phyloP scores from a whole-genome alignment of 1,140 invertebrate species.

The Nephila pilipes region DNA sequence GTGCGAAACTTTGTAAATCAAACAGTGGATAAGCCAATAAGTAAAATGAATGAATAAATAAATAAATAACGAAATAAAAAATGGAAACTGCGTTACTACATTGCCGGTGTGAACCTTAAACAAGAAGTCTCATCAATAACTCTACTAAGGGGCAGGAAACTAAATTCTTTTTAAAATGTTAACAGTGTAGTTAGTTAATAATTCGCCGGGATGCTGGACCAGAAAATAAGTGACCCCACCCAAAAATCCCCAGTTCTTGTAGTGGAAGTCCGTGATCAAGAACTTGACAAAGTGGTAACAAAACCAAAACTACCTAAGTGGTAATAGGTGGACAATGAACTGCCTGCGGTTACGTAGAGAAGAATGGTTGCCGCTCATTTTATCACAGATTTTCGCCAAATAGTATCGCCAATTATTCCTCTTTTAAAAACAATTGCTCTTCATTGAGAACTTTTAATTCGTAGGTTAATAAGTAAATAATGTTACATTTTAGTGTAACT shows the following conservation, averaged over 20 bases:
- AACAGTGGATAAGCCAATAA: not conserved
- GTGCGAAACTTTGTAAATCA: conserved; percentile 35
- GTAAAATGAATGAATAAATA: not conserved
- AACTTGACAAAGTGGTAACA: conserved; percentile 63
- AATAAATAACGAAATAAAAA: not conserved
- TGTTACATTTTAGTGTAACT: not conserved
- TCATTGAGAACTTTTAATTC: too few relatives aligned
- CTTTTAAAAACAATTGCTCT: not conserved
- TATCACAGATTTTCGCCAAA: conserved; percentile 30
- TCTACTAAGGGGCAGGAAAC: conserved; percentile 47
- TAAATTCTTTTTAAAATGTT: conserved; percentile 54
- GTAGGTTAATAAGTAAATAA: not conserved
- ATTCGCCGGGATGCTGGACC: not conserved
- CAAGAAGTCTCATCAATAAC: conserved; percentile 42
- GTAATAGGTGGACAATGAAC: conserved; percentile 56
- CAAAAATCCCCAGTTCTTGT: not conserved
- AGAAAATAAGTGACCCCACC: conserved; percentile 50
- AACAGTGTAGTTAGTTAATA: conserved; percentile 45
- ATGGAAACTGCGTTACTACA: not conserved
- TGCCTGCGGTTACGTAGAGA: conserved; percentile 17
- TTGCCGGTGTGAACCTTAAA: conserved; percentile 21
- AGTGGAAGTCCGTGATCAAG: conserved; percentile 9
- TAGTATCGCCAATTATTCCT: conserved; percentile 15
- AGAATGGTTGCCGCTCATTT: conserved; percentile 44
- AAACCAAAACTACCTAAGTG: conserved; percentile 55